Evolutionary conservation across 2,113 vertebrate genomes (phyloP).

Genomic region (Xenopus tropicalis): DNA sequence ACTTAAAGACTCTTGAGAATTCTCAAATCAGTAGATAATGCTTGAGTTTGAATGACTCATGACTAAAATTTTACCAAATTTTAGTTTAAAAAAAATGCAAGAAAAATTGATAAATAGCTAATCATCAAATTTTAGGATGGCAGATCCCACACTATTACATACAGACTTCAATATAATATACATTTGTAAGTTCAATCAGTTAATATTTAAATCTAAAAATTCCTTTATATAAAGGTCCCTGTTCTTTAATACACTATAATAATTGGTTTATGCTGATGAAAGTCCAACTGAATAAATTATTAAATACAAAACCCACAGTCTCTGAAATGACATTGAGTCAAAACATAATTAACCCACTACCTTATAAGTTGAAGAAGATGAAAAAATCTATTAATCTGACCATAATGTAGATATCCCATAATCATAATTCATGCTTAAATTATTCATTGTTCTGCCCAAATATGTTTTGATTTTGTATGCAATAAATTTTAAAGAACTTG

Average conservation of each 20-base stretch:
- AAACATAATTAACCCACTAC: conserved; percentile 21
- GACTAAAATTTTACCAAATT: no score
- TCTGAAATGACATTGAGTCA: conserved; percentile 19
- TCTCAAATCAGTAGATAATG: no score
- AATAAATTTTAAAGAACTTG: not conserved
- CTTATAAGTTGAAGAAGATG: conserved; percentile 4
- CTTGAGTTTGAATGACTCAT: no score
- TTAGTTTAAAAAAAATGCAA: no score
- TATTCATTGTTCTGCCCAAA: conserved; percentile 4
- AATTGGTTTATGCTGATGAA: conserved; percentile 6
- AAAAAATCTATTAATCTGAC: conserved; percentile 24
- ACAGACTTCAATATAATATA: no score
- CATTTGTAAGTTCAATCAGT: no score
- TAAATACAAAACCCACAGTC: conserved; percentile 16
- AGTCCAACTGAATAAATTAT: conserved; percentile 14
- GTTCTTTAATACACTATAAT: conserved; percentile 9
- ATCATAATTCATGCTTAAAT: conserved; percentile 11
- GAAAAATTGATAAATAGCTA: no score
- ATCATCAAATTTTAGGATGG: no score
- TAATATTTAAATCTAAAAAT: no score
- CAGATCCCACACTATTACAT: no score
- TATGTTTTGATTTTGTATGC: not conserved
- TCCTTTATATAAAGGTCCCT: no score
- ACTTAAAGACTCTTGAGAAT: no score
- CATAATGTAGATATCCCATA: conserved; percentile 3